phyloP scores from a whole-genome alignment of 1,140 invertebrate genomes.

The Drosophila nikananu region DNA sequence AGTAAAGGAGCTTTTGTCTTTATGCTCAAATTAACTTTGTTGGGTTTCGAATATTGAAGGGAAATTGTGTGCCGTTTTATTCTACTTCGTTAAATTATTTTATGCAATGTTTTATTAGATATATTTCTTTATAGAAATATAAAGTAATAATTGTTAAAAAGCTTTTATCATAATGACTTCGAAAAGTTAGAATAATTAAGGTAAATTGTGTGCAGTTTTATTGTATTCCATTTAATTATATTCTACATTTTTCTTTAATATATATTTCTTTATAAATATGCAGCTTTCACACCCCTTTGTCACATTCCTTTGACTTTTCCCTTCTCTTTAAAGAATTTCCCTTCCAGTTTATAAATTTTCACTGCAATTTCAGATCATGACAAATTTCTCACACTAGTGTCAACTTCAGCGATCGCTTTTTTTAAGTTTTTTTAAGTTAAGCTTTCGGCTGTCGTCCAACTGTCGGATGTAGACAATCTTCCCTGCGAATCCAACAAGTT shows the following conservation, averaged over 20 bases:
- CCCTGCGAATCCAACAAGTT: conserved; percentile 45
- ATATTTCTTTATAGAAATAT: no score
- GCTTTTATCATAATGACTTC: no score
- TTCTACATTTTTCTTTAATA: no score
- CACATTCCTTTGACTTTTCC: neutral
- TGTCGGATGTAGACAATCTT: conserved; percentile 46
- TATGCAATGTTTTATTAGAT: neutral
- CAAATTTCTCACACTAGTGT: conserved; percentile 54
- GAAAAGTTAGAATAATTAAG: no score
- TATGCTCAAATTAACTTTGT: neutral
- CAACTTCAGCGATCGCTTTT: conserved; percentile 32
- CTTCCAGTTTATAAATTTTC: neutral
- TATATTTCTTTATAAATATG: neutral
- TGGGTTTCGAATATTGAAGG: neutral
- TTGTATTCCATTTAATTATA: no score
- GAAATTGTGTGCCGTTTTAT: neutral
- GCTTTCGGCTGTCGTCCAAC: conserved; percentile 26
- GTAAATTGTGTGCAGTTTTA: no score
- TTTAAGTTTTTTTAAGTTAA: neutral
- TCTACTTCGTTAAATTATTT: neutral
- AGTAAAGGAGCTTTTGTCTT: neutral
- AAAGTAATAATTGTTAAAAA: no score
- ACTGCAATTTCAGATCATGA: conserved; percentile 8
- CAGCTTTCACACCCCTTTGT: neutral
- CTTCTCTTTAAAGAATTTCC: neutral